Evolutionary conservation across 2,113 vertebrate species (phyloP).

Genomic region (Cyphomyrus plagiostoma): DNA sequence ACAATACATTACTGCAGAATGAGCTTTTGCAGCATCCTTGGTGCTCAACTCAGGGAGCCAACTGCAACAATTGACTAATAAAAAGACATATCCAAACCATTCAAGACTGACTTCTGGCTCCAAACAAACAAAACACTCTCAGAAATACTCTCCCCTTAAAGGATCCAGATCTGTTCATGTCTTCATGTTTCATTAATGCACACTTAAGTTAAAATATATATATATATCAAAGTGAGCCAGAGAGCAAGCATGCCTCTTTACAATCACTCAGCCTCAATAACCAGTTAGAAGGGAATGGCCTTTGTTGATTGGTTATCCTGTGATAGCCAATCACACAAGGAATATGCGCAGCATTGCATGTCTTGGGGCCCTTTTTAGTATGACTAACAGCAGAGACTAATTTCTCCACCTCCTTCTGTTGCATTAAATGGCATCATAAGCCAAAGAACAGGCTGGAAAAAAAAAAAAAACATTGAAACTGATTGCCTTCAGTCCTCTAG

Average conservation of each 20-base stretch:
- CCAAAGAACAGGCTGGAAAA: not conserved
- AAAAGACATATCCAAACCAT: not conserved
- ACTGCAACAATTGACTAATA: not conserved
- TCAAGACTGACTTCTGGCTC: not conserved
- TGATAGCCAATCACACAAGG: not conserved
- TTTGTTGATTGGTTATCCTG: not conserved
- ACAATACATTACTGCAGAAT: not conserved
- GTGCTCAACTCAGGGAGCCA: not conserved
- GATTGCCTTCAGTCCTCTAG: not conserved
- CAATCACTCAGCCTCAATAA: not conserved
- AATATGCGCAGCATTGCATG: not conserved
- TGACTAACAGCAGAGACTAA: not conserved
- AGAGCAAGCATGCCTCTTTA: not conserved
- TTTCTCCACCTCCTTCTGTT: conserved; percentile 17
- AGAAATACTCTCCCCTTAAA: not conserved
- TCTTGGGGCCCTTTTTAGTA: not conserved
- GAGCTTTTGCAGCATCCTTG: not conserved
- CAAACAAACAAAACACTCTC: not conserved
- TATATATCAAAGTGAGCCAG: not conserved
- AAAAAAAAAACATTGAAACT: not conserved
- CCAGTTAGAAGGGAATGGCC: not conserved
- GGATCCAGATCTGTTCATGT: not conserved
- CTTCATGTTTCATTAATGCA: not conserved
- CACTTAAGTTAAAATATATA: not conserved
- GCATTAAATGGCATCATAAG: not conserved